phyloP scores from a whole-genome alignment of 2,113 vertebrate genomes.

The Amazona vittata region DNA sequence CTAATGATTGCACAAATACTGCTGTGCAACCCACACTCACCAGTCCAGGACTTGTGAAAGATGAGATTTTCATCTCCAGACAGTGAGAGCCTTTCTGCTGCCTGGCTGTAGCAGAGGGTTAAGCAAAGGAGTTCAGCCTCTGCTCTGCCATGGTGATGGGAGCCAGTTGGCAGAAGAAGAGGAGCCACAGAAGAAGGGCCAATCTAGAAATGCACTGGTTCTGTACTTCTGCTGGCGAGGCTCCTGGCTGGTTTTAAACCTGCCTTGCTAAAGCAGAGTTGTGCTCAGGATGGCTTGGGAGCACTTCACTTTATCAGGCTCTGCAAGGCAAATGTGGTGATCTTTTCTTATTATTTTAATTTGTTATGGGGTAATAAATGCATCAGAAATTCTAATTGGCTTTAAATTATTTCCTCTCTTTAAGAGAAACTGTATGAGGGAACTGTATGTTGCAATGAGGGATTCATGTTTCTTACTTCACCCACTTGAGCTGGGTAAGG shows the following conservation, averaged over 20 bases:
- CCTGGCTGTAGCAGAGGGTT: neutral
- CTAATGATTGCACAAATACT: neutral
- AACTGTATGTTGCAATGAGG: neutral
- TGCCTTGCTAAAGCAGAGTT: neutral
- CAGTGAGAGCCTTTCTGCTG: neutral
- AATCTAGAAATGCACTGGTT: neutral
- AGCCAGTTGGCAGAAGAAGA: neutral
- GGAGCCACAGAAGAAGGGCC: neutral
- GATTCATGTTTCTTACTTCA: neutral
- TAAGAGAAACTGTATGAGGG: neutral
- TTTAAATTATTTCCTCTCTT: neutral
- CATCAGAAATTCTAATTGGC: neutral
- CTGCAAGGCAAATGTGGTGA: neutral
- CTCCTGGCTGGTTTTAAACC: neutral
- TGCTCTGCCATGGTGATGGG: neutral
- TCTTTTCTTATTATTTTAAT: neutral
- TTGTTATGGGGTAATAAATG: neutral
- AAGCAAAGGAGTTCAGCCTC: neutral
- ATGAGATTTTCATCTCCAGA: neutral
- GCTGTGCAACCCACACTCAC: neutral
- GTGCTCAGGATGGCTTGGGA: neutral
- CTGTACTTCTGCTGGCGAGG: neutral
- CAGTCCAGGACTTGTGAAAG: neutral
- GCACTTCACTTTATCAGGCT: neutral
- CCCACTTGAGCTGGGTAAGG: neutral